phyloP scores from a whole-genome alignment of 1,140 invertebrate species.

The Zaprionus inermis region DNA sequence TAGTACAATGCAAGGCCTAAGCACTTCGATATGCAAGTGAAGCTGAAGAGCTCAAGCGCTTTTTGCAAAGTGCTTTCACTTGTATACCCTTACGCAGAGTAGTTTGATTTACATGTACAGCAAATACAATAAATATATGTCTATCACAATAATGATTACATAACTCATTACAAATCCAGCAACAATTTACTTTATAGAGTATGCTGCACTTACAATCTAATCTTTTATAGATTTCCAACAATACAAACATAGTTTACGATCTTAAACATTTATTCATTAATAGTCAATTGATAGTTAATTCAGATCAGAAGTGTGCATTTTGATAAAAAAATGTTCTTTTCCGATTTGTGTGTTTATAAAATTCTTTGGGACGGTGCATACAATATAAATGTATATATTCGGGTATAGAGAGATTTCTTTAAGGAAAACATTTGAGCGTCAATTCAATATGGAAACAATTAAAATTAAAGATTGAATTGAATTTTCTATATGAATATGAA shows the following conservation, averaged over 20 bases:
- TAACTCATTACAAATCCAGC: background rate
- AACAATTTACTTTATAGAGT: too few relatives aligned
- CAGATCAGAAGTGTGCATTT: background rate
- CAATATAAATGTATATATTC: background rate
- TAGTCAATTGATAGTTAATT: constrained; percentile 8
- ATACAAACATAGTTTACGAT: background rate
- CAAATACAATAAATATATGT: background rate
- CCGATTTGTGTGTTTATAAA: background rate
- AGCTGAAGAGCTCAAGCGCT: background rate
- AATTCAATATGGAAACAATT: background rate
- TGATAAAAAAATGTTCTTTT: background rate
- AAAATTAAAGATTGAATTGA: too few relatives aligned
- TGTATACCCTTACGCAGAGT: background rate
- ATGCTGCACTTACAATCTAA: background rate
- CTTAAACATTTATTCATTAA: background rate
- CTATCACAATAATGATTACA: background rate
- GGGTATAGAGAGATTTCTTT: background rate
- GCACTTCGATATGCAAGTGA: constrained; percentile 1
- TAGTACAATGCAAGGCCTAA: background rate
- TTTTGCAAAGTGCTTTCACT: background rate
- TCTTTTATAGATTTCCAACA: background rate
- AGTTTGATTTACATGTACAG: background rate
- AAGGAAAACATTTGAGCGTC: background rate
- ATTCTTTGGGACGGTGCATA: constrained; percentile 10
- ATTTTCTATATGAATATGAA: too few relatives aligned